Conservation (phyloP, 1,140 invertebrate species). For the Atopsyche davidsoni region DNA sequence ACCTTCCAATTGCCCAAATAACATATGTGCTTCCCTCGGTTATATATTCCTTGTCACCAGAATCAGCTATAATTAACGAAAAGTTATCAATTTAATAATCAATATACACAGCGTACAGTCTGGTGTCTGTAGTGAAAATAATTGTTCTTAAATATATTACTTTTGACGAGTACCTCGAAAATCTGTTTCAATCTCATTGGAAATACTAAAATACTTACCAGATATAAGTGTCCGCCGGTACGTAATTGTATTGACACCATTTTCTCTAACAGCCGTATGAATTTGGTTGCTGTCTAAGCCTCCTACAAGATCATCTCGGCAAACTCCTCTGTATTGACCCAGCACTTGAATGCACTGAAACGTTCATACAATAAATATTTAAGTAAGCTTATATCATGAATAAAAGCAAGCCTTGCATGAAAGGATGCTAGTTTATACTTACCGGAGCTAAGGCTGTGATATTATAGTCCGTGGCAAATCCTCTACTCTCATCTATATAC, state of each 20-base stretch:
- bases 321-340: conserved; percentile 79
- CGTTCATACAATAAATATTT: conserved; percentile 7
- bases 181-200: no score
- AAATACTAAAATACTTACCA: conserved; percentile 52
- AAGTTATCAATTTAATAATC: no score
- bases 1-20: conserved; percentile 78
- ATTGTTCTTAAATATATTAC: no score
- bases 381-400: background rate
- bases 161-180: no score
- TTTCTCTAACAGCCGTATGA: conserved; percentile 59
- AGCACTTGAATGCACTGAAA: conserved; percentile 75
- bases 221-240: conserved; percentile 68
- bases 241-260: conserved; percentile 73
- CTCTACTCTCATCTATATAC: conserved; percentile 65
- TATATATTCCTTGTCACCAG: conserved; percentile 69
- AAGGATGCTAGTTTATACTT: conserved; percentile 33
- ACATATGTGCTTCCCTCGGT: conserved; percentile 61
- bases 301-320: conserved; percentile 70
- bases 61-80: conserved; percentile 62
- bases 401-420: background rate
- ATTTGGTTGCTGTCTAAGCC: conserved; percentile 74
- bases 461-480: conserved; percentile 76
- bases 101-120: conserved; percentile 6
- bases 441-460: conserved; percentile 77
- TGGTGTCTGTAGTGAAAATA: no score